These are phyloP conservation scores for Chlorops oryzae DNA, from an alignment of 1,140 invertebrate species.

Conservation along the genomic window DNA sequence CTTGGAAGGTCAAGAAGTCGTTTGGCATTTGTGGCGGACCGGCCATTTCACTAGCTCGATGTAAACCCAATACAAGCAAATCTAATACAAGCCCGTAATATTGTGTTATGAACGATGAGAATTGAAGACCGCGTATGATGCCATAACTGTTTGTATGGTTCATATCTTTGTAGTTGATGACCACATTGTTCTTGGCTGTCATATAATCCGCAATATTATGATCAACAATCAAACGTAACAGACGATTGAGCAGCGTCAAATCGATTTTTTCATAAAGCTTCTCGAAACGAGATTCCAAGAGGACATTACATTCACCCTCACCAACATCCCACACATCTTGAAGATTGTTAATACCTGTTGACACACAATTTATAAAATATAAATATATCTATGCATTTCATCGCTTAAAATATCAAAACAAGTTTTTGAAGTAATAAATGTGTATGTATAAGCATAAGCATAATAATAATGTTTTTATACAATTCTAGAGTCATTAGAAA, in stretches of 20 bases:
- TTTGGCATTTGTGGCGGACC: slow-evolving; percentile 98
- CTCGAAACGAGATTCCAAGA: slow-evolving; percentile 96
- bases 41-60: slow-evolving; percentile 96
- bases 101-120: slow-evolving; percentile 97
- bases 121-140: slow-evolving; percentile 96
- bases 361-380: slow-evolving; percentile 12
- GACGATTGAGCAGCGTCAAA: slow-evolving; percentile 91
- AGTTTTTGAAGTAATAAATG: slow-evolving; percentile 14
- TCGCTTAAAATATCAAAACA: no score
- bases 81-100: slow-evolving; percentile 97
- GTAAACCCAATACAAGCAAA: slow-evolving; percentile 89
- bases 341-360: slow-evolving; percentile 90
- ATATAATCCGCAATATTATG: slow-evolving; percentile 99
- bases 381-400: slow-evolving; percentile 8
- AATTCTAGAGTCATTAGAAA: no score
- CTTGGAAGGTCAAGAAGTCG: slow-evolving; percentile 91
- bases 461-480: no score
- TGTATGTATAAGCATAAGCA: no score
- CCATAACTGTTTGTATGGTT: slow-evolving; percentile 99
- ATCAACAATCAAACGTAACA: slow-evolving; percentile 94
- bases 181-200: slow-evolving; percentile 99
- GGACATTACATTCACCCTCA: slow-evolving; percentile 97
- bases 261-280: slow-evolving; percentile 99
- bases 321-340: slow-evolving; percentile 98
- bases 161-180: slow-evolving; percentile 99